A percentile compares a stretch with the other conserved stretches of the same genome.
Evolutionary conservation across 1,140 invertebrate species (phyloP).

Genomic region (Solenopsis fugax): DNA sequence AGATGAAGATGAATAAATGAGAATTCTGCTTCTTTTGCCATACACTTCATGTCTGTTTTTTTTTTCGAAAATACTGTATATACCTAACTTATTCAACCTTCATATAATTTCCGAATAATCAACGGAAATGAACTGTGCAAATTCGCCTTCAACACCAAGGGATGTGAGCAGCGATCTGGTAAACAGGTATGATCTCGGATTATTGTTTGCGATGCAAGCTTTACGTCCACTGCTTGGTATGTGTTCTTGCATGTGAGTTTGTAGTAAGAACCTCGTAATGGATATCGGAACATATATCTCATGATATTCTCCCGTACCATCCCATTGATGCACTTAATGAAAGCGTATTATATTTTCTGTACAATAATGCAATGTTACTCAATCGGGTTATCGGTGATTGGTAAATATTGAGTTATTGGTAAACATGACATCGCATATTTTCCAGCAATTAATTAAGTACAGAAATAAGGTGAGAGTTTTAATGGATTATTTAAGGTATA

Average conservation of each 20-base stretch:
- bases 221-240: constrained; percentile 61
- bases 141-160: neutral
- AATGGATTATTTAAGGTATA: too few relatives aligned
- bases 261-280: constrained; percentile 51
- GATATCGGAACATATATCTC: constrained; percentile 20
- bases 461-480: neutral
- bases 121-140: neutral
- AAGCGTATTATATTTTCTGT: constrained; percentile 5
- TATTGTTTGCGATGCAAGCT: constrained; percentile 69
- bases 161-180: neutral
- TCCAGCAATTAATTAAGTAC: neutral
- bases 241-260: constrained; percentile 53
- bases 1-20: neutral
- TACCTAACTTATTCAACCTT: neutral
- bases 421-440: neutral
- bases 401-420: neutral
- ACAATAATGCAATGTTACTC: neutral
- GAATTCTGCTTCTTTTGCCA: neutral
- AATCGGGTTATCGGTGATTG: constrained; percentile 1
- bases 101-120: neutral
- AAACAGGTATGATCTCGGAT: constrained; percentile 65
- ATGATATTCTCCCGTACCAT: neutral
- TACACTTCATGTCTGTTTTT: neutral
- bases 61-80: neutral
- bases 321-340: neutral